These are phyloP conservation scores for Oceanodroma leucorhoa DNA, from an alignment of 2,797 vertebrate genomes.

Conservation along the genomic window DNA sequence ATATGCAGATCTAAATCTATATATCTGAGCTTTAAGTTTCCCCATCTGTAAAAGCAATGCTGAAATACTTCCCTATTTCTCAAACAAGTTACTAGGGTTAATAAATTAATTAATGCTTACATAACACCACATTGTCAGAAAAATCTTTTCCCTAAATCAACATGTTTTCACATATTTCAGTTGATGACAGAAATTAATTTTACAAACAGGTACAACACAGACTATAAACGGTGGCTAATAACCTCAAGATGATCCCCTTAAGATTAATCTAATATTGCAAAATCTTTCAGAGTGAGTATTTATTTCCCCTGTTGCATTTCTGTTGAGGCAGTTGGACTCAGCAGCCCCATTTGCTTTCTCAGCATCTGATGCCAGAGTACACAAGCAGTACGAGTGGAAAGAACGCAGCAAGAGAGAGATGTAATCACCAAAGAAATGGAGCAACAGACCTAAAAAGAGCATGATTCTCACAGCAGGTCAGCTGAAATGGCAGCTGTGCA, in stretches of 20 bases:
- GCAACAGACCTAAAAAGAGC: constrained; percentile 2
- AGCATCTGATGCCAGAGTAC: not conserved
- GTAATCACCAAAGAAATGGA: constrained; percentile 16
- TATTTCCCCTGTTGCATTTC: not conserved
- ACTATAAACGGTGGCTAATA: not conserved
- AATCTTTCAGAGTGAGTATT: not conserved
- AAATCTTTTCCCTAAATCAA: not conserved
- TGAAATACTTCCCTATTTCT: not conserved
- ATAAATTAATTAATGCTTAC: not conserved
- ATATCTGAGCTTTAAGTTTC: not conserved
- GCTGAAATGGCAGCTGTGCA: constrained; percentile 6
- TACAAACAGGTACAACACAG: not conserved
- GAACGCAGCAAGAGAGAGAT: not conserved
- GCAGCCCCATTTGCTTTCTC: not conserved
- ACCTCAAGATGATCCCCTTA: not conserved
- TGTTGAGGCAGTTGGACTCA: not conserved
- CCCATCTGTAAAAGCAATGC: not conserved
- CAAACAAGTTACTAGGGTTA: not conserved
- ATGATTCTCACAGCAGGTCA: constrained; percentile 16
- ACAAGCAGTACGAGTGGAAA: not conserved
- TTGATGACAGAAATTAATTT: not conserved
- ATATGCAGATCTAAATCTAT: not conserved
- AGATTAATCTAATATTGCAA: not conserved
- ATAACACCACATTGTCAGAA: not conserved
- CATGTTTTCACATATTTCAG: not conserved